Evolutionary conservation across 1,140 invertebrate species (phyloP).

Genomic region (Macrotrachela quadricornifera): DNA sequence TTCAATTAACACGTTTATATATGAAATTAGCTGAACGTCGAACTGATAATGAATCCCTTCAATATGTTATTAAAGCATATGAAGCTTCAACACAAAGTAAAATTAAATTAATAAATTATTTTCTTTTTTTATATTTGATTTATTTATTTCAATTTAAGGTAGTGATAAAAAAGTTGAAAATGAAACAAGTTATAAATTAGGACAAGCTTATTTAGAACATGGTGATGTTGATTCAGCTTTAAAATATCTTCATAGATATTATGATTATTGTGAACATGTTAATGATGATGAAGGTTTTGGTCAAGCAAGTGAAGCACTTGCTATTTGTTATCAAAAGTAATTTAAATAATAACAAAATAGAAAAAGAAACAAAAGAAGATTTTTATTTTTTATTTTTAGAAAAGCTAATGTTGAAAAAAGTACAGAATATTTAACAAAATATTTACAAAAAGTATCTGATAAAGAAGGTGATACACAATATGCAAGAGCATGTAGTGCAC

Average conservation of each 20-base stretch:
- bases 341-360: too few species aligned
- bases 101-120: not conserved
- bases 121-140: too few species aligned
- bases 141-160: too few species aligned
- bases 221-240: slow-evolving; percentile 1
- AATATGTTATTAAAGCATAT: not conserved
- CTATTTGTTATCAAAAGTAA: slow-evolving; percentile 8
- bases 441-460: slow-evolving; percentile 1
- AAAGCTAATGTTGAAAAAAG: not conserved
- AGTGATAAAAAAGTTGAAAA: not conserved
- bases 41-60: not conserved
- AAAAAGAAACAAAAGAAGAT: too few species aligned
- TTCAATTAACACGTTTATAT: slow-evolving; percentile 3
- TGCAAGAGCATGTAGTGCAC: not conserved
- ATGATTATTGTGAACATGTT: not conserved
- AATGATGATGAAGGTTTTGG: slow-evolving; percentile 6
- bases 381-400: not conserved
- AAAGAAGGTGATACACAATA: slow-evolving; percentile 1
- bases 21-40: not conserved
- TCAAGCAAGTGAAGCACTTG: not conserved
- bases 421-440: slow-evolving; percentile 7
- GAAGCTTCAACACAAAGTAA: slow-evolving; percentile 2
- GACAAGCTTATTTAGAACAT: not conserved
- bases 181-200: slow-evolving; percentile 2
- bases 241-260: not conserved